Percentiles rank a stretch among this genome's conserved stretches.
These are phyloP conservation scores for Thecophora atra DNA, from an alignment of 2,888 invertebrate species.

Conservation along the genomic window DNA sequence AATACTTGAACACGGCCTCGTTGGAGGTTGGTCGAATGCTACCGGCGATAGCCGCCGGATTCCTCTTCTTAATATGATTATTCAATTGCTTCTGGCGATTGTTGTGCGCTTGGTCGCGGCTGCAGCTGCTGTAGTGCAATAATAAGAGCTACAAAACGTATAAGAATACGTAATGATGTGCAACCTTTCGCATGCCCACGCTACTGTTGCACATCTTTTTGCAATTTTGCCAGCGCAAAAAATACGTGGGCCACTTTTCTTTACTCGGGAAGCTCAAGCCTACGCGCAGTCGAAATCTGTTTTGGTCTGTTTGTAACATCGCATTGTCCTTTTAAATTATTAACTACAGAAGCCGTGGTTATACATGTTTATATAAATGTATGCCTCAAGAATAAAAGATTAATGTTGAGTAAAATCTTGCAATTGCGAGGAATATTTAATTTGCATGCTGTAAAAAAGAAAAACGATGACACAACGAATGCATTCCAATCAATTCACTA, in stretches of 20 bases:
- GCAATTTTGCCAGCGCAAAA: conserved; percentile 9
- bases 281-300: conserved; percentile 21
- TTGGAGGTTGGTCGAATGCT: background rate
- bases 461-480: background rate
- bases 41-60: background rate
- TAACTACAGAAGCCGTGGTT: too few relatives aligned
- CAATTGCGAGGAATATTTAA: too few relatives aligned
- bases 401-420: too few relatives aligned
- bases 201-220: background rate
- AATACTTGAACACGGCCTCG: background rate
- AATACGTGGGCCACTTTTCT: conserved; percentile 6
- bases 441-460: too few relatives aligned
- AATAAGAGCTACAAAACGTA: conserved; percentile 1
- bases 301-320: background rate
- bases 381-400: too few relatives aligned
- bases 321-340: too few relatives aligned
- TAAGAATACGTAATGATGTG: background rate
- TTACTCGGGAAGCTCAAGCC: background rate
- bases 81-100: background rate
- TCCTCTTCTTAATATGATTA: background rate
- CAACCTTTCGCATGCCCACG: conserved; percentile 7
- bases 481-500: conserved; percentile 1
- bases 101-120: too few relatives aligned
- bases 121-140: background rate
- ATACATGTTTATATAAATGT: too few relatives aligned